phyloP scores from a whole-genome alignment of 2,888 invertebrate genomes.

The Meghimatium bilineatum region DNA sequence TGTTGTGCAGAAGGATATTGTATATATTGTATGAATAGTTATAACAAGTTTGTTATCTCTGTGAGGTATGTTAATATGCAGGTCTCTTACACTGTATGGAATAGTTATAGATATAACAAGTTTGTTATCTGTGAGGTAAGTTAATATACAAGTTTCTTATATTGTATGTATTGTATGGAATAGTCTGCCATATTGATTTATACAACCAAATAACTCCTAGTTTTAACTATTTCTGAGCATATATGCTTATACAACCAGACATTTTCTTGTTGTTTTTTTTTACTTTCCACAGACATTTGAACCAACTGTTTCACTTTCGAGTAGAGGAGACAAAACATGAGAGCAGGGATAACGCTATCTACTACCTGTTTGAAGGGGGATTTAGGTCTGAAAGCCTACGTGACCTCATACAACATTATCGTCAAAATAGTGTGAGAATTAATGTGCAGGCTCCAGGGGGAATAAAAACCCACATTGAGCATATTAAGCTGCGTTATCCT shows the following conservation, averaged over 20 bases:
- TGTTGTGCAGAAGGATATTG: no score
- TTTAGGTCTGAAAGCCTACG: slow-evolving; percentile 34
- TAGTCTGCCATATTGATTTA: no score
- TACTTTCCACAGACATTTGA: slow-evolving; percentile 31
- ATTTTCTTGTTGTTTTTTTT: background rate
- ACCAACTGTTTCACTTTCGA: slow-evolving; percentile 12
- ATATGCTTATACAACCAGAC: no score
- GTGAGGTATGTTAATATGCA: slow-evolving; percentile 32
- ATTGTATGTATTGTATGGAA: slow-evolving; percentile 43
- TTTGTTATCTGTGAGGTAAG: no score
- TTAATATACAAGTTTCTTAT: no score
- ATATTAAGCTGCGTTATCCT: slow-evolving; percentile 22
- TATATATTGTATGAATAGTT: slow-evolving; percentile 36
- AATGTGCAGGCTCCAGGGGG: background rate
- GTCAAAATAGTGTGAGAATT: slow-evolving; percentile 10
- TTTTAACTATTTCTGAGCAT: no score
- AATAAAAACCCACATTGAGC: slow-evolving; percentile 22
- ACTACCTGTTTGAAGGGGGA: slow-evolving; percentile 34
- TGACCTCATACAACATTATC: slow-evolving; percentile 35
- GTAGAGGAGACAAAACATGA: slow-evolving; percentile 17
- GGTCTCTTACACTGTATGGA: no score
- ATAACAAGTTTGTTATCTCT: slow-evolving; percentile 35
- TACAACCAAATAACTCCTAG: no score
- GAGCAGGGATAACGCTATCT: background rate
- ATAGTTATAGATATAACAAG: no score